Percentiles rank a stretch among this genome's conserved stretches.
Conservation (phyloP, 1,140 invertebrate genomes). For the Drosophila seguyi region DNA sequence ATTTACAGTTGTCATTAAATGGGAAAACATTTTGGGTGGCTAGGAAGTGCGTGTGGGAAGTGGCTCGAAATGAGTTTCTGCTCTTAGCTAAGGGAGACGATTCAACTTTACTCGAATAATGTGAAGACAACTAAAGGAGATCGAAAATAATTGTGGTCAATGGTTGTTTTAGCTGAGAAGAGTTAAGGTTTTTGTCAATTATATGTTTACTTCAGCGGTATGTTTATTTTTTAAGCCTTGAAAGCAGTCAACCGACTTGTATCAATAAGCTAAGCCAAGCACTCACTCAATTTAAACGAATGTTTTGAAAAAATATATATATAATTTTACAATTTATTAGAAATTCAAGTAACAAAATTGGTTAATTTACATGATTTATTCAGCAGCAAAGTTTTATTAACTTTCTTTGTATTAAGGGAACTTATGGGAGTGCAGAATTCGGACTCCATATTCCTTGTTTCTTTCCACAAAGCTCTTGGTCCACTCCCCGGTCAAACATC, state of each 20-base stretch:
- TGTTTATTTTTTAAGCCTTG: no score
- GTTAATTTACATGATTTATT: not conserved
- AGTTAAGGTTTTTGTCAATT: no score
- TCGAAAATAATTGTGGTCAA: not conserved
- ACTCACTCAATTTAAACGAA: no score
- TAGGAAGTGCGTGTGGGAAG: constrained; percentile 18
- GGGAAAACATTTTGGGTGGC: constrained; percentile 24
- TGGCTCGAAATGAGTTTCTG: constrained; percentile 29
- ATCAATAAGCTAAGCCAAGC: no score
- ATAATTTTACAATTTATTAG: not conserved
- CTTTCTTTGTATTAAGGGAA: not conserved
- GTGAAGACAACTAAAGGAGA: not conserved
- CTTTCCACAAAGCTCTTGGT: not conserved
- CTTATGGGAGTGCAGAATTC: not conserved
- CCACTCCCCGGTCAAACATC: constrained; percentile 9
- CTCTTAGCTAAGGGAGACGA: no score
- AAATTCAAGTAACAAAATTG: not conserved
- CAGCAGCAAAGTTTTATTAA: not conserved
- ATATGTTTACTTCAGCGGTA: no score
- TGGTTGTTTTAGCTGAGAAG: not conserved
- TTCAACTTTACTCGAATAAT: not conserved
- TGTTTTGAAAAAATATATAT: no score
- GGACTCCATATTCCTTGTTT: not conserved
- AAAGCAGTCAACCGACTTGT: no score
- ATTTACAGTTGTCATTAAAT: constrained; percentile 73